Evolutionary conservation across 1,140 invertebrate genomes (phyloP), one percentile per base, ranked within the genome.

Genomic region (Idris sp.): DNA sequence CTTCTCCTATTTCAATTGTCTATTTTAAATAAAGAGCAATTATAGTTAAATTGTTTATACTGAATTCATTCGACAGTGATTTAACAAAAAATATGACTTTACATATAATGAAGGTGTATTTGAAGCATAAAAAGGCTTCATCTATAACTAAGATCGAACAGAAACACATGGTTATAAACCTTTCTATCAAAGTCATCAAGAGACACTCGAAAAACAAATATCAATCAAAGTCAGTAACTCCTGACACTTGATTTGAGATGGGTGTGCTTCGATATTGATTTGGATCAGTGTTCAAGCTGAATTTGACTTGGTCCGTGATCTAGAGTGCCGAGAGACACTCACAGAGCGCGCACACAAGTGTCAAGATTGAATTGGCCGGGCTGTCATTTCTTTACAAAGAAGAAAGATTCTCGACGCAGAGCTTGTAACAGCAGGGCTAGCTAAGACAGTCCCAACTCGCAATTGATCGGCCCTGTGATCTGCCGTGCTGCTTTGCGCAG

Each of bases 311-410:
- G 28, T 35, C 41, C 15, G 43, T 35, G 69, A 65, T 59, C 46
- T 18, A 46, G n/a, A n/a, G n/a, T n/a, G 26, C 48, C 11, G 11
- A 6, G 10, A 54, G 30, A 49, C 56, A 56, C 68, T 51, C n/a
- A n/a, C 14, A 46, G 35, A 49, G 25, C 43, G 26, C 36, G 35
- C 18, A 5, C 19, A 31, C 19, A 46, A 64, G 62, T 68, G 51
- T 53, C 40, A 54, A 77, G 69, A 77, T 77, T 18, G 48, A 15
- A 77, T 74, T 64, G n/a, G 58, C 46, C 48, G 22, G 22, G 26
- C 69, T 69, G 69, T 65, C 62, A 69, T 73, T 76, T 71, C 59
- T 73, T 46, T 41, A 51, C 62, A 69, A 69, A 69, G 64, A 64
- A 36, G 41, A 74, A 54, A 58, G 59, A 65, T 56, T 31, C 44